A percentile compares a stretch with the other conserved stretches of the same genome.
Evolutionary conservation across 2,113 vertebrate genomes (phyloP).

Genomic region (Myotis brandtii): DNA sequence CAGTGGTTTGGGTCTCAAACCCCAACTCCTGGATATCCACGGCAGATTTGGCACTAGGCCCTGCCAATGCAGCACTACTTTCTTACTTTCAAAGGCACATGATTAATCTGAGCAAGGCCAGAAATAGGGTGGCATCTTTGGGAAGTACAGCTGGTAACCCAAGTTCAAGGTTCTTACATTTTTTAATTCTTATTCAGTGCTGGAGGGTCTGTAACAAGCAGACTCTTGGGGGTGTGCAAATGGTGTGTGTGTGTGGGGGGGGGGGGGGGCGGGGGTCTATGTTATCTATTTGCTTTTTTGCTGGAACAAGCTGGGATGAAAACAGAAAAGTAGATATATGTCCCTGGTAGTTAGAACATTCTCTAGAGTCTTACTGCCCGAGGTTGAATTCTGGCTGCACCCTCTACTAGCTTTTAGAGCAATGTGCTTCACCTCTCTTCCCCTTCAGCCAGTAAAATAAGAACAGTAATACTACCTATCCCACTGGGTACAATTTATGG

Average conservation of each 20-base stretch:
- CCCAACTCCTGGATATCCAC: neutral
- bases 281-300: neutral
- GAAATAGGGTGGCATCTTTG: neutral
- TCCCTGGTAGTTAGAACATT: neutral
- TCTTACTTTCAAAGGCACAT: neutral
- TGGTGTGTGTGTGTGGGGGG: too few relatives aligned
- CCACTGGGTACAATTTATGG: neutral
- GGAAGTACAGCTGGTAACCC: neutral
- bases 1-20: neutral
- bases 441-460: neutral
- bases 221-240: neutral
- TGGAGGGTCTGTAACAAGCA: neutral
- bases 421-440: neutral
- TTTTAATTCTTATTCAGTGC: neutral
- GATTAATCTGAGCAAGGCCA: neutral
- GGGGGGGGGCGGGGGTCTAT: rapidly evolving
- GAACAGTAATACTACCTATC: neutral
- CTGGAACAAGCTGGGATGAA: neutral
- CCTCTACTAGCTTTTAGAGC: neutral
- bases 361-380: neutral
- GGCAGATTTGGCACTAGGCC: neutral
- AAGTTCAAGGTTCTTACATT: neutral
- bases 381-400: neutral
- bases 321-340: neutral
- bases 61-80: neutral